These are phyloP conservation scores for Pholis gunnellus DNA, from an alignment of 2,113 vertebrate genomes.

Conservation along the genomic window DNA sequence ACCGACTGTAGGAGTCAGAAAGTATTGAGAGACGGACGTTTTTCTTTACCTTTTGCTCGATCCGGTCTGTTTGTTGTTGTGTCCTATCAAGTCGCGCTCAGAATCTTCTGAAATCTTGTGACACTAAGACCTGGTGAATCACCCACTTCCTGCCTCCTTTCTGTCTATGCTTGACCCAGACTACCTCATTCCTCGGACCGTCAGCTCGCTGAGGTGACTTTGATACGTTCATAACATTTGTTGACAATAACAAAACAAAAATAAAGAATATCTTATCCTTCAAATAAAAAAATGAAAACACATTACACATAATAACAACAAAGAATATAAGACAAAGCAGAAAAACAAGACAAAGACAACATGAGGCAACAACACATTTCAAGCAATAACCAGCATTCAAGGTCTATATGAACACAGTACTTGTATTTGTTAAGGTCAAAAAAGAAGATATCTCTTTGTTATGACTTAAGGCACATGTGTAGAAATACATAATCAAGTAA, in stretches of 20 bases:
- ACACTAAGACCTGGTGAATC: neutral
- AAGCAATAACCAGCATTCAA: conserved; percentile 37
- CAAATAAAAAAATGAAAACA: conserved; percentile 34
- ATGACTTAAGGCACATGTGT: conserved; percentile 33
- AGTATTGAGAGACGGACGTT: neutral
- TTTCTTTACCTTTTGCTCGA: neutral
- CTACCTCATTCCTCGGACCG: neutral
- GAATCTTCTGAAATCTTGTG: neutral
- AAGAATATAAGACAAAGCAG: conserved; percentile 15
- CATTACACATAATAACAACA: conserved; percentile 12
- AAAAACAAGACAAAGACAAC: conserved; percentile 12
- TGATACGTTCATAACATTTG: neutral
- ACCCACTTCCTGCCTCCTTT: neutral
- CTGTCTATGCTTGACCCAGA: neutral
- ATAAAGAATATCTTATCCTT: conserved; percentile 11
- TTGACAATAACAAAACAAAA: neutral
- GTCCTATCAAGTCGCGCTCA: too few species aligned
- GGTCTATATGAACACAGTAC: conserved; percentile 18
- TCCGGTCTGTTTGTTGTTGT: neutral
- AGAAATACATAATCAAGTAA: conserved; percentile 41
- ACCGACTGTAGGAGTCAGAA: neutral
- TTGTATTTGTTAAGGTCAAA: conserved; percentile 29
- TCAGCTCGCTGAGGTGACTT: conserved; percentile 13
- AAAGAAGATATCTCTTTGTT: neutral
- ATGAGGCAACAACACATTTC: conserved; percentile 18